phyloP scores from a whole-genome alignment of 2,888 invertebrate genomes.

The Thelaira solivaga region DNA sequence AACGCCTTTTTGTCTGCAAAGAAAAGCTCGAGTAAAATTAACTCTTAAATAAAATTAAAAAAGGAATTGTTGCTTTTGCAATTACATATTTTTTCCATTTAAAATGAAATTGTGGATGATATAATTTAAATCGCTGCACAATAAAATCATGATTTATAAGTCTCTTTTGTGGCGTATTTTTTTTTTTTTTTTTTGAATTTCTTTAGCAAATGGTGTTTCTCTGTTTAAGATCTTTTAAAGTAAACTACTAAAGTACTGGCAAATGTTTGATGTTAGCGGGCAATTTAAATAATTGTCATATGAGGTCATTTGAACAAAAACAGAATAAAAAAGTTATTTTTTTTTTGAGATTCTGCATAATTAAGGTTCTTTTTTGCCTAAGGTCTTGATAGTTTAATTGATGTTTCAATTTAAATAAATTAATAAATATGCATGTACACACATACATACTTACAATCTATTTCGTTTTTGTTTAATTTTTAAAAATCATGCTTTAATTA shows the following conservation, averaged over 20 bases:
- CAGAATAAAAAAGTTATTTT: background rate
- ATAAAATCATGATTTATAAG: slow-evolving; percentile 16
- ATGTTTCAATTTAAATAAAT: slow-evolving; percentile 46
- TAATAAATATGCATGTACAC: no score
- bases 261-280: slow-evolving; percentile 17
- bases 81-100: background rate
- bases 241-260: slow-evolving; percentile 34
- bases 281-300: slow-evolving; percentile 61
- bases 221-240: slow-evolving; percentile 12
- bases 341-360: background rate
- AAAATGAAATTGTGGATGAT: slow-evolving; percentile 2
- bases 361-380: slow-evolving; percentile 20
- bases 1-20: slow-evolving; percentile 32
- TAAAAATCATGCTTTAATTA: slow-evolving; percentile 30
- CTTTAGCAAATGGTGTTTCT: slow-evolving; percentile 2
- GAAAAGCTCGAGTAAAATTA: background rate
- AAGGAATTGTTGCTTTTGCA: slow-evolving; percentile 10
- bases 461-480: no score
- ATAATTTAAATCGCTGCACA: slow-evolving; percentile 31
- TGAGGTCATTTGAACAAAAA: slow-evolving; percentile 59
- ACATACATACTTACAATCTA: no score
- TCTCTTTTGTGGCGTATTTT: slow-evolving; percentile 22
- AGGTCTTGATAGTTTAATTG: slow-evolving; percentile 52
- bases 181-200: slow-evolving; percentile 16
- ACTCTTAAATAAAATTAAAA: slow-evolving; percentile 33